Evolutionary conservation across 2,113 vertebrate genomes (phyloP).

Genomic region (human (Homo sapiens)): GRCh38 chr3:6479501-6480000

Average conservation of each 20-base stretch:
- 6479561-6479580: not conserved
- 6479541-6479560: not conserved
- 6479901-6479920: not conserved
- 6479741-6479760: not conserved
- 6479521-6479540: not conserved
- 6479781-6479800: not conserved
- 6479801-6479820: slow-evolving; percentile 36
- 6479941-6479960: slow-evolving; percentile 4
- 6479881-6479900: not conserved
- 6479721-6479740: not conserved
- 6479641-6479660: not conserved
- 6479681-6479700: slow-evolving; percentile 16
- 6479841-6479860: not conserved
- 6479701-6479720: slow-evolving; percentile 16
- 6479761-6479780: slow-evolving; percentile 30
- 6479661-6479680: slow-evolving; percentile 22
- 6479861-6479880: slow-evolving; percentile 16
- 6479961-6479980: slow-evolving; percentile 66
- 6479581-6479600: not conserved
- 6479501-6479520: not conserved
- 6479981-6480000: slow-evolving; percentile 67
- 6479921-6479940: slow-evolving; percentile 15
- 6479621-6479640: not conserved
- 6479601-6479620: not conserved
- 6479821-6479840: not conserved